These are phyloP conservation scores for Beroe forskalii DNA, from an alignment of 37 sponge, comb jelly and placozoan species.

Conservation along the genomic window DNA sequence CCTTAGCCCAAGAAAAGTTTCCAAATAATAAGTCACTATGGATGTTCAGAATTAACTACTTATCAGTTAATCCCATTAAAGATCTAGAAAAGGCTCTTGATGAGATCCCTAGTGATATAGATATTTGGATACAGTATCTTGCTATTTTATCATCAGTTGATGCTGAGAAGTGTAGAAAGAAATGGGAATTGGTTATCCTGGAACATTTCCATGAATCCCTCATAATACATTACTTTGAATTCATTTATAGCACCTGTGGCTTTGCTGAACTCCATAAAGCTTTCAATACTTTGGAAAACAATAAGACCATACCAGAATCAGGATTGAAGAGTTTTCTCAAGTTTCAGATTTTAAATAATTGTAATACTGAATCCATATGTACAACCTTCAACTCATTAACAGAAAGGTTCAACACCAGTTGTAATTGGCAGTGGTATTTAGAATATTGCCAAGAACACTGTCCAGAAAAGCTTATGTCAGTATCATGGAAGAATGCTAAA, in stretches of 20 bases:
- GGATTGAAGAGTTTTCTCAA: neutral
- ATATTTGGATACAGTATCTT: conserved; percentile 11
- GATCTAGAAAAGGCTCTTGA: conserved; percentile 16
- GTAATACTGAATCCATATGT: neutral
- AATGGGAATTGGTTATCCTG: neutral
- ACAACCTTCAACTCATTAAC: neutral
- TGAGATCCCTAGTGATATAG: neutral
- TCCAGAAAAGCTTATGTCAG: conserved; percentile 9
- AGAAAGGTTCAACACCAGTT: neutral
- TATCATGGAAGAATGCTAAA: conserved; percentile 13
- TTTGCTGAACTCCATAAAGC: neutral
- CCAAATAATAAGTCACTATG: neutral
- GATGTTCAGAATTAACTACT: neutral
- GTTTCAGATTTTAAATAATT: neutral
- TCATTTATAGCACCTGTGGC: neutral
- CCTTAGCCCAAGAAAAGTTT: neutral
- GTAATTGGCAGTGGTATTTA: neutral
- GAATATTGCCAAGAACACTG: conserved; percentile 1
- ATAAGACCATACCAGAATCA: neutral
- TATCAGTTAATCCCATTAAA: neutral
- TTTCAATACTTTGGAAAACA: neutral
- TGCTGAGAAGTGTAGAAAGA: neutral
- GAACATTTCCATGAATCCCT: neutral
- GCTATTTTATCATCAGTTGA: neutral
- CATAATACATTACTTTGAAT: neutral